Evolutionary conservation across 64 coral and sea anemone species (phyloP).

Genomic region (Pocillopora verrucosa): DNA sequence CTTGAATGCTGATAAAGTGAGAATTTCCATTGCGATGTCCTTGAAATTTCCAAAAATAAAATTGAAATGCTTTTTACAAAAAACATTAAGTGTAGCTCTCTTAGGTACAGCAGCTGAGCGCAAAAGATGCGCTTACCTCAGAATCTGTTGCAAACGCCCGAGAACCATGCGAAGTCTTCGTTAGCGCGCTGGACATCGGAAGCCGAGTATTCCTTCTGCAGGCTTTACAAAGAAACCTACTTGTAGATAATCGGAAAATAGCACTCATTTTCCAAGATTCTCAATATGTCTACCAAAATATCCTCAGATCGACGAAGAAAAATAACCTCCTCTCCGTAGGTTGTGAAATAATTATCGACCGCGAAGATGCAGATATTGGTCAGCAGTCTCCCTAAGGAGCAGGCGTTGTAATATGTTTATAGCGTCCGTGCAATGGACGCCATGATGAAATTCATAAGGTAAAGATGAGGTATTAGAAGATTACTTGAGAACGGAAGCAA

Average conservation of each 20-base stretch:
- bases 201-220: neutral
- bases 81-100: too few relatives aligned
- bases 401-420: neutral
- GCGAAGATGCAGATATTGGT: neutral
- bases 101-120: too few relatives aligned
- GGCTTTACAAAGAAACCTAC: neutral
- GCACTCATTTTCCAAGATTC: conserved; percentile 1
- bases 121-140: neutral
- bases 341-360: neutral
- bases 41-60: too few relatives aligned
- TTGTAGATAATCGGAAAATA: neutral
- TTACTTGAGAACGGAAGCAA: neutral
- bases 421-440: neutral
- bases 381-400: neutral
- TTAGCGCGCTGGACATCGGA: neutral
- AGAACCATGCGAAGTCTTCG: neutral
- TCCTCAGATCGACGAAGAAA: neutral
- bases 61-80: too few relatives aligned
- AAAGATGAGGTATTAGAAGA: neutral
- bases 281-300: neutral
- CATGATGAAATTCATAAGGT: conserved; percentile 25
- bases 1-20: too few relatives aligned
- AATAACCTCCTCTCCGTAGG: neutral
- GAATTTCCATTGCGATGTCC: too few relatives aligned
- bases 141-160: conserved; percentile 12